These are phyloP conservation scores for Sialis lutaria DNA, from an alignment of 2,888 invertebrate genomes.

Conservation along the genomic window DNA sequence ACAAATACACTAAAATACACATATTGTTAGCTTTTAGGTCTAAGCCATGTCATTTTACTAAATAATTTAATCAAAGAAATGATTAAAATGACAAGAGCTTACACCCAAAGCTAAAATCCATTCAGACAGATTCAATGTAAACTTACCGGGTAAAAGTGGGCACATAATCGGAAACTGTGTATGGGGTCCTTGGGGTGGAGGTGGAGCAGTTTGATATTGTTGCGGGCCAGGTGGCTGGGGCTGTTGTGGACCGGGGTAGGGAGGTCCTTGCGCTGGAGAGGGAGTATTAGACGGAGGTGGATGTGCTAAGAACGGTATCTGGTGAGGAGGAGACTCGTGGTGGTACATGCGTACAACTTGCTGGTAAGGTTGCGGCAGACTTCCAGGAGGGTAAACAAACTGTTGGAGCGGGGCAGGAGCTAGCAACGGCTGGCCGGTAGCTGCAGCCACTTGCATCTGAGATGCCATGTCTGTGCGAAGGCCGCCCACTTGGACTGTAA, in stretches of 20 bases:
- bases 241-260: conserved; percentile 19
- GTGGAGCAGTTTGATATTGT: conserved; percentile 36
- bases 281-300: conserved; percentile 34
- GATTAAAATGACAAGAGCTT: too few relatives aligned
- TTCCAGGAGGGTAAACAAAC: conserved; percentile 20
- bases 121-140: conserved; percentile 8
- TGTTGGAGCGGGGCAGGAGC: conserved; percentile 57
- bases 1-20: too few relatives aligned
- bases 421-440: conserved; percentile 70
- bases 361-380: conserved; percentile 25
- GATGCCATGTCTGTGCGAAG: conserved; percentile 38
- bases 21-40: too few relatives aligned
- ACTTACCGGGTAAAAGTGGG: conserved; percentile 27
- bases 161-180: conserved; percentile 40
- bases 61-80: too few relatives aligned
- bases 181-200: conserved; percentile 33
- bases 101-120: too few relatives aligned
- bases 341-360: conserved; percentile 48
- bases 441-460: conserved; percentile 66
- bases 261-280: conserved; percentile 22
- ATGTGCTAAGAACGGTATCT: conserved; percentile 21
- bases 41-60: too few relatives aligned
- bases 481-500: conserved; percentile 28
- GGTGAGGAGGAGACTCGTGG: conserved; percentile 36
- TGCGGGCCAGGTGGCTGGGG: conserved; percentile 25